Evolutionary conservation across 2,113 vertebrate genomes (phyloP), one percentile per base, ranked within the genome.

Genomic region (Pachyramphus minor): DNA sequence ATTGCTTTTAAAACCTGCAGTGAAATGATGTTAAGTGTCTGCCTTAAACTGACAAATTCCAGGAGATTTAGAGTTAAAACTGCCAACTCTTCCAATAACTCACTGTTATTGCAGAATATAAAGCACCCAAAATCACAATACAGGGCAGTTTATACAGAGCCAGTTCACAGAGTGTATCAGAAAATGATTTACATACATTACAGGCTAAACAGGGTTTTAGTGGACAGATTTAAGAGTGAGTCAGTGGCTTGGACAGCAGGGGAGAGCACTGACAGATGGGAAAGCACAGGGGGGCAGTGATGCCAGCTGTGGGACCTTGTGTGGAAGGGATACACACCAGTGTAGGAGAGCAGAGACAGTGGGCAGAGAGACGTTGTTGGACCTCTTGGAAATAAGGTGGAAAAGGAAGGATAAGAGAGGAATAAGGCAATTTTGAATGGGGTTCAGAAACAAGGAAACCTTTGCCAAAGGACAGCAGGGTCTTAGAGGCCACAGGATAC

Each of bases 51-150:
- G 95, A 94, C 93, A 95, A 93, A 92, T 93, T 95, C 92, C 90
- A 94, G 90, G 90, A 96, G 95, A 97, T 94, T 96, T 89, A 94
- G 88, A 96, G 95, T 96, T 95, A 78, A 84, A 89, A 86, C 83
- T 95, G 95, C 88, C 88, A 94, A 35, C 88, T 68, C 96, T 87
- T 88, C 52, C 92, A 92, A 63, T 96, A 97, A 94, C 79, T 97
- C 90, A 86, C 35, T 1, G 2, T 89, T 96, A 95, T 14, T 93
- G 93, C 88, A 82, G 92, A 92, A 89, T 93, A 73, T 68, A 95
- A 94, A 96, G 90, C 80, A 91, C n/a, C 69, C 76, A 77, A 78
- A 94, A 53, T 12, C 77, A 62, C 89, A 89, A 59, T 53, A 39
- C 41, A 64, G 90, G 73, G 49, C 83, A 93, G 84, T 81, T 94